phyloP scores from a whole-genome alignment of 1,140 invertebrate genomes.

The Drosophila saltans region DNA sequence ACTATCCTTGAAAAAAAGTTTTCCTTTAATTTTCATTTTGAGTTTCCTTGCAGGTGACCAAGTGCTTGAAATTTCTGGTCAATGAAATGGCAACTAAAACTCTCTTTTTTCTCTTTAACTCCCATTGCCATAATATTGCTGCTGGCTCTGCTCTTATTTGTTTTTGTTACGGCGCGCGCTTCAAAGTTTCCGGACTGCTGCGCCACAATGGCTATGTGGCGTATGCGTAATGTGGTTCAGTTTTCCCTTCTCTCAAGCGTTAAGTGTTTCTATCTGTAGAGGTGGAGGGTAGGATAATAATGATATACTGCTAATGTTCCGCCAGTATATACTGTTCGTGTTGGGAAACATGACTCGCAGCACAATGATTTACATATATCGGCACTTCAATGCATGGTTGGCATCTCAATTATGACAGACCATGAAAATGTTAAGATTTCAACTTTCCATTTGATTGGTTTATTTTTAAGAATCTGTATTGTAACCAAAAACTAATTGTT shows the following conservation, averaged over 20 bases:
- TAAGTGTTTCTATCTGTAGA: slow-evolving; percentile 28
- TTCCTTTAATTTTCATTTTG: slow-evolving; percentile 19
- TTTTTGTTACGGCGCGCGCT: slow-evolving; percentile 47
- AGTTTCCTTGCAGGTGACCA: slow-evolving; percentile 25
- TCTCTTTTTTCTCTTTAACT: too few species aligned
- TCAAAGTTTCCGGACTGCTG: slow-evolving; percentile 71
- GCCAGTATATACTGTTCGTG: slow-evolving; percentile 19
- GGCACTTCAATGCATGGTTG: not conserved
- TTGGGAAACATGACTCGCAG: slow-evolving; percentile 22
- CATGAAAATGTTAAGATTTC: not conserved
- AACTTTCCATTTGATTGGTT: too few species aligned
- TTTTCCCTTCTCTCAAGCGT: slow-evolving; percentile 47
- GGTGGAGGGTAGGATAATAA: not conserved
- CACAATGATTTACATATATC: slow-evolving; percentile 40
- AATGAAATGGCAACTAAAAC: too few species aligned
- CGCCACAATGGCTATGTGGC: slow-evolving; percentile 57
- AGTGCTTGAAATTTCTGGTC: too few species aligned
- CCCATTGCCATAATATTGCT: not conserved
- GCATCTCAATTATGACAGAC: slow-evolving; percentile 13
- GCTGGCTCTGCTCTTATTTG: slow-evolving; percentile 27
- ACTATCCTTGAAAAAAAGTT: too few species aligned
- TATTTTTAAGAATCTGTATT: too few species aligned
- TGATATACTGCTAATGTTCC: slow-evolving; percentile 33
- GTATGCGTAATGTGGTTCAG: slow-evolving; percentile 72
- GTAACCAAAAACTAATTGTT: too few species aligned